Conservation (phyloP, 2,113 vertebrate genomes). For the Corydoras maculifer region DNA sequence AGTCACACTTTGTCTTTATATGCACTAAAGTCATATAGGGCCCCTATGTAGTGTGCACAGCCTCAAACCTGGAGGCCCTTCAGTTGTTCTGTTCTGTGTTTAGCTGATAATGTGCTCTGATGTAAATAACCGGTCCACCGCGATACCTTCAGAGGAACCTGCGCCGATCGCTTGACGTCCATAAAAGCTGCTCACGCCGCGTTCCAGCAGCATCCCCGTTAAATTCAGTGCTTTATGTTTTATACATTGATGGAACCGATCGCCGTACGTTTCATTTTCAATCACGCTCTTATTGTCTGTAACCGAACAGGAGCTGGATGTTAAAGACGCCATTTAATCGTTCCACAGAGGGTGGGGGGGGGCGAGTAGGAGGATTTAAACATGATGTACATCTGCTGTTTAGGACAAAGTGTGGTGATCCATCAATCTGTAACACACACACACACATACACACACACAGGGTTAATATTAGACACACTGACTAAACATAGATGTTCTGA, state of each 20-base stretch:
- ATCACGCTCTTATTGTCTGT: background rate
- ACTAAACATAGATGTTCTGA: no score
- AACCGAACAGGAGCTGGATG: background rate
- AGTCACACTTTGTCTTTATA: background rate
- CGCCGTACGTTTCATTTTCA: background rate
- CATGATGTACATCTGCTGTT: background rate
- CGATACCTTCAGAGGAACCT: background rate
- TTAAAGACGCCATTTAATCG: background rate
- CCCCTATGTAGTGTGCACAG: conserved; percentile 11
- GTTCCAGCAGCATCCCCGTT: background rate
- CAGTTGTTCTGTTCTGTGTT: conserved; percentile 15
- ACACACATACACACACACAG: no score
- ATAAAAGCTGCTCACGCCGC: no score
- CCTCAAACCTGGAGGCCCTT: background rate
- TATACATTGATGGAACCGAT: background rate
- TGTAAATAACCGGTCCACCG: conserved; percentile 8
- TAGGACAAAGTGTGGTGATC: conserved; percentile 1
- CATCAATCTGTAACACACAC: conserved; percentile 2
- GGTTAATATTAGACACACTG: no score
- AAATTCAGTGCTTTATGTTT: conserved; percentile 7
- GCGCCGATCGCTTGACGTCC: background rate
- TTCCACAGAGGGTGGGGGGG: conserved; percentile 2
- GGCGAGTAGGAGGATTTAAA: conserved; percentile 7
- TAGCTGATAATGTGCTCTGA: conserved; percentile 14
- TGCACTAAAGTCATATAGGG: background rate